These are phyloP conservation scores for Paracentrotus lividus DNA, from an alignment of 53 echinoderm and acorn worm species.

Conservation along the genomic window DNA sequence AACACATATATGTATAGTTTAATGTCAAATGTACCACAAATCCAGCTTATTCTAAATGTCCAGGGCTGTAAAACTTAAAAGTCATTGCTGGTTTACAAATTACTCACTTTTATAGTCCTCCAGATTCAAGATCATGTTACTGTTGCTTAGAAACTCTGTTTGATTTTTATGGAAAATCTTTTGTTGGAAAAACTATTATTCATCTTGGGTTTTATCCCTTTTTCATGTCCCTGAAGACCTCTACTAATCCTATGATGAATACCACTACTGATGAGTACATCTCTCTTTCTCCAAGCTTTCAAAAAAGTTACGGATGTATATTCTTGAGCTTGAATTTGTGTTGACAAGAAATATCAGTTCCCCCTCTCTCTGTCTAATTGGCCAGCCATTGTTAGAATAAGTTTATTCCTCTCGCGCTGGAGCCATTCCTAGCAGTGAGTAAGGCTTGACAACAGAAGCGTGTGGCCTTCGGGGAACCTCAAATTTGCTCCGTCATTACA, in stretches of 20 bases:
- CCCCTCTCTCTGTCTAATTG: slow-evolving; percentile 36
- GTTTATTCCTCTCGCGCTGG: not conserved
- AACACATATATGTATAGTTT: too few species aligned
- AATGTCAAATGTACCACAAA: too few species aligned
- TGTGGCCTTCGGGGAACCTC: slow-evolving; percentile 19
- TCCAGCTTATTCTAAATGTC: not conserved
- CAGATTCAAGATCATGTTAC: not conserved
- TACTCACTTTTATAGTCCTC: not conserved
- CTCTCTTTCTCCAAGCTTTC: not conserved
- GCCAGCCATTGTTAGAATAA: slow-evolving; percentile 4
- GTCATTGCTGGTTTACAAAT: slow-evolving; percentile 33
- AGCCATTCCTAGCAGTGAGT: slow-evolving; percentile 37
- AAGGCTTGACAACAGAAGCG: slow-evolving; percentile 54
- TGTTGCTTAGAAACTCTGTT: not conserved
- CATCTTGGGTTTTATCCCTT: not conserved
- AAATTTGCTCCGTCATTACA: slow-evolving; percentile 60
- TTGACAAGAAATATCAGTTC: slow-evolving; percentile 60
- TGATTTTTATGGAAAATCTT: not conserved
- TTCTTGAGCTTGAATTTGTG: not conserved
- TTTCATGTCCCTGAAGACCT: not conserved
- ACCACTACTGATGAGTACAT: slow-evolving; percentile 11
- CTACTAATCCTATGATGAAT: not conserved
- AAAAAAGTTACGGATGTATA: not conserved
- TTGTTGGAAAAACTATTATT: not conserved
- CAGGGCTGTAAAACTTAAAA: not conserved